phyloP scores from a whole-genome alignment of 1,140 invertebrate species.

The Megalonaias nervosa region DNA sequence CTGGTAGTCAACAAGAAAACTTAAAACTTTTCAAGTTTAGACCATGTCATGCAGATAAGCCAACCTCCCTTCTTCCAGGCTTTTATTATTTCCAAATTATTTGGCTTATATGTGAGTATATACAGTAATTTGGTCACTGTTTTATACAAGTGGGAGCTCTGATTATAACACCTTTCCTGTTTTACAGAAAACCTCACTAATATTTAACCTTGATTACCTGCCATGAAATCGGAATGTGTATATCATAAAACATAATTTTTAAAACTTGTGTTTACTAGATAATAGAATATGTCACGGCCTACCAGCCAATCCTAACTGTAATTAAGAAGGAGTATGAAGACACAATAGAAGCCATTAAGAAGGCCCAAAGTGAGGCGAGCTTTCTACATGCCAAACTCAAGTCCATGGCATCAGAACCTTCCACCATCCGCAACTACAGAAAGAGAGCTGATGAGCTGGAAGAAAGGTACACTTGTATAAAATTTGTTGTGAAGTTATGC shows the following conservation, averaged over 20 bases:
- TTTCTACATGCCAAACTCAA: constrained; percentile 67
- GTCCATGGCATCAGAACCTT: constrained; percentile 68
- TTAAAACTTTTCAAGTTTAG: too few species aligned
- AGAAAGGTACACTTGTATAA: constrained; percentile 50
- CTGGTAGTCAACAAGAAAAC: too few species aligned
- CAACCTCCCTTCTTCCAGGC: too few species aligned
- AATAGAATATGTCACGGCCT: constrained; percentile 67
- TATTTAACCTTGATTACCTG: constrained; percentile 1
- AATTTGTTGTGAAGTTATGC: too few species aligned
- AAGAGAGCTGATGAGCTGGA: constrained; percentile 66
- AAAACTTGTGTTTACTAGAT: constrained; percentile 51
- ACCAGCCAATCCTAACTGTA: constrained; percentile 63
- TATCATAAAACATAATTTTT: background rate
- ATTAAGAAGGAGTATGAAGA: constrained; percentile 71
- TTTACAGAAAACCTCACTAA: too few species aligned
- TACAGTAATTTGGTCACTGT: too few species aligned
- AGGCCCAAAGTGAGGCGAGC: constrained; percentile 60
- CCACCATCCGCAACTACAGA: constrained; percentile 66
- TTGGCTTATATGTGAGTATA: too few species aligned
- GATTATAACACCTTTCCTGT: too few species aligned
- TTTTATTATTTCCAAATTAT: constrained; percentile 2
- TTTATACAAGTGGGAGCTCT: too few species aligned
- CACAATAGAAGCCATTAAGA: constrained; percentile 66
- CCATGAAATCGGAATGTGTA: background rate
- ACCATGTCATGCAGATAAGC: too few species aligned